Conservation (phyloP, 2,113 vertebrate genomes). For the Catharus fuscescens region DNA sequence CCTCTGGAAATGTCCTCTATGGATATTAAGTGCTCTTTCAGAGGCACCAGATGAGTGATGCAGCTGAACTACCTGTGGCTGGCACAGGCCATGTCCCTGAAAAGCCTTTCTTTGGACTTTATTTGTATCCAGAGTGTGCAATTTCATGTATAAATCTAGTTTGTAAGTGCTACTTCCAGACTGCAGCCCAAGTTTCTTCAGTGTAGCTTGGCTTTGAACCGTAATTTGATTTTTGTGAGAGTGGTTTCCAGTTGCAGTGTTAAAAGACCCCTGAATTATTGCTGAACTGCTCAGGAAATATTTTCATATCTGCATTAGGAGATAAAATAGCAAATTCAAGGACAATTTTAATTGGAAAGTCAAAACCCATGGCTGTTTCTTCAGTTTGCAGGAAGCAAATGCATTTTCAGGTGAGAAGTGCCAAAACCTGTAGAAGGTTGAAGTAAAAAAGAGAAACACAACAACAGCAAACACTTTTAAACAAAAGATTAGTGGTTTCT, state of each 20-base stretch:
- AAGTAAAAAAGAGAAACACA: not conserved
- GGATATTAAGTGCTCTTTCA: not conserved
- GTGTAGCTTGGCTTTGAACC: not conserved
- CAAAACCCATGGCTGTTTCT: not conserved
- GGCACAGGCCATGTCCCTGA: not conserved
- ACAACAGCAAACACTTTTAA: not conserved
- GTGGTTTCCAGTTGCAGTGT: not conserved
- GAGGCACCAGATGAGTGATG: too few species aligned
- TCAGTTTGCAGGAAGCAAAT: not conserved
- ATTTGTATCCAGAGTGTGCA: not conserved
- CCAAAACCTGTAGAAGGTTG: not conserved
- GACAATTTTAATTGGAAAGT: not conserved
- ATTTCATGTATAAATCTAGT: not conserved
- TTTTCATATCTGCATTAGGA: not conserved
- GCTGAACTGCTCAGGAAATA: not conserved
- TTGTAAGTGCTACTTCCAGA: not conserved
- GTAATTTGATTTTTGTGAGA: not conserved
- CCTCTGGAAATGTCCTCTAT: not conserved
- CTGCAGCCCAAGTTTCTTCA: not conserved
- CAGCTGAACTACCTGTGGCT: not conserved
- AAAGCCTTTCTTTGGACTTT: not conserved
- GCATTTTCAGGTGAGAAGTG: not conserved
- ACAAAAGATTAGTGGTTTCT: not conserved
- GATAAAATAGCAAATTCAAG: not conserved
- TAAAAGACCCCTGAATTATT: not conserved